Base-by-base conservation (phyloP, 2,888 invertebrate species). In the Chymomyza amoena region DNA sequence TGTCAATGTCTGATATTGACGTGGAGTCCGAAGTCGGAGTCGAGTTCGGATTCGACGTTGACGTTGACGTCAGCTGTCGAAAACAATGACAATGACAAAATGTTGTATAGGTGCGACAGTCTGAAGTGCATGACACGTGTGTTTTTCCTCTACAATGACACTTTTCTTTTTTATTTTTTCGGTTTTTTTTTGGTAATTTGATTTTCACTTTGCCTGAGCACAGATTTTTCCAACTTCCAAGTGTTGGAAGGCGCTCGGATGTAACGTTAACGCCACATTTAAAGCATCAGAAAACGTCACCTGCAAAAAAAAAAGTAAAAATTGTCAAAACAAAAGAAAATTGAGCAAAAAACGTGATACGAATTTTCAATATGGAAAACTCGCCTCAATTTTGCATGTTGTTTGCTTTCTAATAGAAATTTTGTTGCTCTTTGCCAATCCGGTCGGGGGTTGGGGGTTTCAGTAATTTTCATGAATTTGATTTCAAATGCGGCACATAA, bases 101-200 rank as follows among this genome's bases (percentile, higher is more conserved):
- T 61, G 61, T 45, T 45, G 10, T 45, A 52, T 60, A 64, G 50
- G 16, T 56, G 61, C 70, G 69, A 63, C 66, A 84, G 87, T 87
- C 87, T 84, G 87, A 84, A 84, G 89, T 84, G 87, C 89, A 84
- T 81, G 87, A 89, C 88, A 89, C 84, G 84, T 87, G 78, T 72
- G 72, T 79, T 78, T 76, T 71, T 57, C 6, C 20, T 56, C 36
- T 61, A 20, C 16, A 36, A 4, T 25, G 25, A n/a, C n/a, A n/a
- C n/a, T n/a, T 4, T 25, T 3, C 25, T 25, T 25, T 4, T 25
- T 25, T 25, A 4, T 3, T 25, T 25, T 25, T 13, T 0, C 3
- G 1, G 1, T 45, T 15, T 45, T 16, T 66, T 50, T 64, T 70
- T 71, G 72, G 85, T 77, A 88, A 88, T 87, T 84, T 87, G 82